A percentile compares a stretch with the other conserved stretches of the same genome.
These are phyloP conservation scores for Fabriciana adippe DNA, from an alignment of 2,888 invertebrate genomes.

Conservation along the genomic window DNA sequence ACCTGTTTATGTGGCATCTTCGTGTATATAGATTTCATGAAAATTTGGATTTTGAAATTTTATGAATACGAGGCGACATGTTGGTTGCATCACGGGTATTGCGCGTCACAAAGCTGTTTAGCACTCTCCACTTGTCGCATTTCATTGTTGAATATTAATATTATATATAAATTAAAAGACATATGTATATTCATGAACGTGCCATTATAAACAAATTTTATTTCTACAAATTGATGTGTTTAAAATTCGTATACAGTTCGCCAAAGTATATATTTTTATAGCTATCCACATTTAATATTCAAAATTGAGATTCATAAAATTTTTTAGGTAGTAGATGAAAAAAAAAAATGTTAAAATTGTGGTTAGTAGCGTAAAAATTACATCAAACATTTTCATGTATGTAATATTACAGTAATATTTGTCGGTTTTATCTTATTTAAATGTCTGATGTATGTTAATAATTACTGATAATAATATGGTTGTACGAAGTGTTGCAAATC, in stretches of 20 bases:
- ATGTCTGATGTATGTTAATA: conserved; percentile 39
- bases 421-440: conserved; percentile 34
- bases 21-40: conserved; percentile 51
- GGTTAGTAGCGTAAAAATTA: conserved; percentile 40
- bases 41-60: conserved; percentile 27
- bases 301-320: conserved; percentile 69
- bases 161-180: conserved; percentile 19
- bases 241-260: conserved; percentile 69
- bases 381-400: conserved; percentile 35
- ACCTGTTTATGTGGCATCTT: conserved; percentile 70
- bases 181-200: conserved; percentile 45
- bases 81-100: conserved; percentile 34
- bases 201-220: conserved; percentile 66
- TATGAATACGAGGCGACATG: conserved; percentile 25
- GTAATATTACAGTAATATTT: conserved; percentile 22
- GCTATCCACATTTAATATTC: conserved; percentile 74
- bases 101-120: conserved; percentile 40
- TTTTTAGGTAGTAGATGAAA: conserved; percentile 50
- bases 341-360: conserved; percentile 51
- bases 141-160: conserved; percentile 32
- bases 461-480: conserved; percentile 60
- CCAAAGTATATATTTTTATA: conserved; percentile 74
- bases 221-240: conserved; percentile 57
- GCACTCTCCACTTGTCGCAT: conserved; percentile 24
- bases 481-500: conserved; percentile 50